Evolutionary conservation across 2,113 vertebrate genomes (phyloP), one percentile per base, ranked within the genome.

Genomic region (Sylvietta virens): DNA sequence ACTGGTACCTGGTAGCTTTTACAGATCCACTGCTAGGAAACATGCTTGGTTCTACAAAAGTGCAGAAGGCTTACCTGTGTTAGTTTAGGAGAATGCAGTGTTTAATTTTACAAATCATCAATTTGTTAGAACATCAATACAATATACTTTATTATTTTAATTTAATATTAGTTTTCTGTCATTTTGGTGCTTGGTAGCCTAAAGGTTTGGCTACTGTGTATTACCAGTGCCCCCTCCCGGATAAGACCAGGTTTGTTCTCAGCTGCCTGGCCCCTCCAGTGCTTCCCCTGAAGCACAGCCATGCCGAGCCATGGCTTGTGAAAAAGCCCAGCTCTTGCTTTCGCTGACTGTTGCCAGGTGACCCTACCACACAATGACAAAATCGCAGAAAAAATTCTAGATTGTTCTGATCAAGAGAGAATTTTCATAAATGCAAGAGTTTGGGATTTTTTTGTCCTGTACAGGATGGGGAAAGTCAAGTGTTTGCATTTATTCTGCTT

Each of bases 201-300:
- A 48, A 77, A 44, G 71, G 15, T 64, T 18, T 77, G 67, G 85
- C 71, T 88, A 28, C 7, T 42, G 50, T 45, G 93, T 77, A 58
- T 67, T 85, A 80, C 71, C 85, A 95, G 81, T 95, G 96, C 93
- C 96, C 93, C 64, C 91, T 97, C 81, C 54, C 10, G 84, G 94
- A 60, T 82, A 54, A 89, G 79, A 21, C 33, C 70, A 40, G 70
- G 50, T 57, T 92, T 48, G 28, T 81, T 91, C 78, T 39, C 66
- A 51, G 45, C 57, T 74, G 77, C 61, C 66, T 48, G 47, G 33
- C 39, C 47, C 74, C n/a, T 73, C 45, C 77, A 62, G n/a, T 8
- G 3, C 40, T 72, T 70, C 37, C 37, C 33, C 39, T 1, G 16
- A 45, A 60, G 37, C 2, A 3, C 16, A 44, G 5, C 13, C 7